A percentile compares a stretch with the other conserved stretches of the same genome.
These are phyloP conservation scores for Pyrrhosoma nymphula DNA, from an alignment of 2,888 invertebrate genomes.

Conservation along the genomic window DNA sequence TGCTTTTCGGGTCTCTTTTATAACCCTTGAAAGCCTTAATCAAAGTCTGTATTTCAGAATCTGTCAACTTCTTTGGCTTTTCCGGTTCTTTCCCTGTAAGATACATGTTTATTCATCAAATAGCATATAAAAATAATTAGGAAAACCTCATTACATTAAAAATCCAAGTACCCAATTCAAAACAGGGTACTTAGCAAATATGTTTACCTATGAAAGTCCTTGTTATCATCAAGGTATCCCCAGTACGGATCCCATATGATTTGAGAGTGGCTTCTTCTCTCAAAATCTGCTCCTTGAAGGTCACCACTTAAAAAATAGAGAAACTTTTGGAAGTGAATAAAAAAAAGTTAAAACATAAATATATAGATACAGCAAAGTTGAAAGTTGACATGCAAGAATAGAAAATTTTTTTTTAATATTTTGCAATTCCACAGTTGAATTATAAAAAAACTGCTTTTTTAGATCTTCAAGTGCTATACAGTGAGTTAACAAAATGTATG, in stretches of 20 bases:
- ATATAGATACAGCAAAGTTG: not conserved
- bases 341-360: not conserved
- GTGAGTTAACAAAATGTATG: too few relatives aligned
- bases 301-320: not conserved
- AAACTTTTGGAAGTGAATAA: not conserved
- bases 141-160: not conserved
- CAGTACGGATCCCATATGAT: conserved; percentile 31
- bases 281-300: conserved; percentile 32
- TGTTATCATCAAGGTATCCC: conserved; percentile 42
- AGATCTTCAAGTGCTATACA: too few relatives aligned
- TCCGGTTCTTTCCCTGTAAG: conserved; percentile 3
- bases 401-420: too few relatives aligned
- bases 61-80: conserved; percentile 39
- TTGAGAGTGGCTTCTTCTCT: conserved; percentile 49
- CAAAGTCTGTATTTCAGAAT: conserved; percentile 41
- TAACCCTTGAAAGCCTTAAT: conserved; percentile 42
- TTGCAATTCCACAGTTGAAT: too few relatives aligned
- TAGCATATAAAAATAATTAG: not conserved
- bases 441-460: too few relatives aligned
- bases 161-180: not conserved
- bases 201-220: conserved; percentile 8
- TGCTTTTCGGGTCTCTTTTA: conserved; percentile 48
- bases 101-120: not conserved
- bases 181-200: not conserved
- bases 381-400: too few relatives aligned